A percentile compares a stretch with the other conserved stretches of the same genome.
These are phyloP conservation scores for Nebria ingens DNA, from an alignment of 1,140 invertebrate genomes.

Conservation along the genomic window DNA sequence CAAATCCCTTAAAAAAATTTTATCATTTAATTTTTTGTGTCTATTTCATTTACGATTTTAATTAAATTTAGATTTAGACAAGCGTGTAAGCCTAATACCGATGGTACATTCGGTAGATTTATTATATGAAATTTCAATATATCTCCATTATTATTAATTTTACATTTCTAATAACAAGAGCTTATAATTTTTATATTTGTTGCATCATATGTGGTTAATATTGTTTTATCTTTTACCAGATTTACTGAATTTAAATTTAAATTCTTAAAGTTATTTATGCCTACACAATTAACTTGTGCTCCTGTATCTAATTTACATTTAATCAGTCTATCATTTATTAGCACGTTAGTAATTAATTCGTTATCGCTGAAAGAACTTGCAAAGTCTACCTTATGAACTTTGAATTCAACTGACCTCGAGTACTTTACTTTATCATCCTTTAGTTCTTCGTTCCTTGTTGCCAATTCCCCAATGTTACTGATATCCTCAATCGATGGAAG, in stretches of 20 bases:
- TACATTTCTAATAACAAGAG: neutral
- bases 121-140: neutral
- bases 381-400: neutral
- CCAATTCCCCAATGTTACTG: too few relatives aligned
- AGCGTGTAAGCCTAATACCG: neutral
- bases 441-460: too few relatives aligned
- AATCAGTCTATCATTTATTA: too few relatives aligned
- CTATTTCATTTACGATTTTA: neutral
- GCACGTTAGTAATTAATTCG: too few relatives aligned
- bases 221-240: neutral
- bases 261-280: neutral
- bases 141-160: neutral
- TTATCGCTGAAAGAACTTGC: too few relatives aligned
- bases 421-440: too few relatives aligned
- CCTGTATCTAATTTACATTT: neutral
- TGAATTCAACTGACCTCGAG: neutral
- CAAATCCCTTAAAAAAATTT: neutral
- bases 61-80: neutral
- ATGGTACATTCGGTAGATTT: neutral
- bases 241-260: neutral
- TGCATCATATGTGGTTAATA: neutral
- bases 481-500: too few relatives aligned
- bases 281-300: neutral
- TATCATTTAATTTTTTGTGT: neutral
- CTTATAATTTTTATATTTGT: neutral